Base-by-base conservation (phyloP, 2,888 invertebrate species). In the Sturmia bella region DNA sequence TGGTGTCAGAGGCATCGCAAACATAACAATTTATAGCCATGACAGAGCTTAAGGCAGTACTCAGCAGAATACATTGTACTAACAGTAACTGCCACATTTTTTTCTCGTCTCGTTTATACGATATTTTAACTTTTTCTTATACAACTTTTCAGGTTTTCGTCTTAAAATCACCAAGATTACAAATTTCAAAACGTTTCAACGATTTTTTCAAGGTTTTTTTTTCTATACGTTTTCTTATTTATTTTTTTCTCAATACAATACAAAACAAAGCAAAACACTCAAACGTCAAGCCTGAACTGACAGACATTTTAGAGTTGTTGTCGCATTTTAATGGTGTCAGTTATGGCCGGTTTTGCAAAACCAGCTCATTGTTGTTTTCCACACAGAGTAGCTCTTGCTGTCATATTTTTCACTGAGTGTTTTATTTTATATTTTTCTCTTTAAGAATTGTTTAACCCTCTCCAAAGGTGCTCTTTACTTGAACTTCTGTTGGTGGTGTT, bases 1-100 rank as follows among this genome's bases (percentile, higher is more conserved):
- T 90, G 24, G 94, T 94, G 89, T 95, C 94, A 48, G 95, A 96
- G 45, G 98, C 97, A 86, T 95, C 94, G 91, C 98, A 98, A 88
- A 96, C 96, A 91, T 96, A 98, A 91, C 98, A 98, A 86, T 94
- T 92, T 87, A 98, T 94, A 82, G 94, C 93, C 87, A 91, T 85
- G 81, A 92, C 94, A 32, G 86, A 79, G 79, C 81, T 84, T 66
- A 86, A 69, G 32, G 79, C 77, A 24, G 66, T 72, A 78, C 64
- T 66, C 57, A 81, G 56, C 41, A 84, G 63, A 19, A 84, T 27
- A 45, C 75, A 66, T 80, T 80, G 83, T 19, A 85, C 17, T 12
- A 85, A 43, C 12, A 83, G 27, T 75, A 81, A 83, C 17, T 52
- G 54, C 80, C 80, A 83, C 83, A 83, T 83, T 21, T 37, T 63